Evolutionary conservation across 1,140 invertebrate species (phyloP), one percentile per base, ranked within the genome.

Genomic region (Aphelinus atriplicis): DNA sequence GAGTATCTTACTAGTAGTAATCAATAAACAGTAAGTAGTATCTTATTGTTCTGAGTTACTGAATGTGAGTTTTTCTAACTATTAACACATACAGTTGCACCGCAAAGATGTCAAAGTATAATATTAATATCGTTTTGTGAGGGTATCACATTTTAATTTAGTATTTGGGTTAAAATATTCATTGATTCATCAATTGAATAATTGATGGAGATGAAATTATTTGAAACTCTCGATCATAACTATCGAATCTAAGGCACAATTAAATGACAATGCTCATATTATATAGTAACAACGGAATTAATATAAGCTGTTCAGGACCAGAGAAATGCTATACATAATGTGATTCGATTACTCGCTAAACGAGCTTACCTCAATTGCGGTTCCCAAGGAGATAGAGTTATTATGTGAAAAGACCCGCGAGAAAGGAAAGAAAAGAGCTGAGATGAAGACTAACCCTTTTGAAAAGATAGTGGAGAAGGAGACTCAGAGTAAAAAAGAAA

Each of bases 341-440:
- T 71, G 67, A 66, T 80, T 79, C 74, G 73, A 66, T 51, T 68
- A 76, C 73, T 78, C 70, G 72, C 78, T 69, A 62, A 77, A 73
- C 50, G 58, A 76, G 74, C 79, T 78, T 73, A 73, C 75, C 67
- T 69, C 78, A 78, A 78, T 79, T 81, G 77, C 72, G 66, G 76
- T 78, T 73, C 62, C 70, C 51, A 58, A 51, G 67, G 69, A 72
- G 62, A 77, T 68, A 62, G 66, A 51, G 50, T 55, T 53, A 61
- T 61, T 48, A 7, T 1, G 55, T 48, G 7, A 47, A 55, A 57
- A 47, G 67, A 68, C 43, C 53, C 57, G 58, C 7, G 72, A 79
- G 67, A 69, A 63, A 71, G 63, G 74, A 71, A 77, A 62, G 10
- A 47, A 77, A 42, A 60, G 70, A 62, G 46, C 42, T 43, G 47